Percentiles rank a stretch among this genome's conserved stretches.
Evolutionary conservation across 2,888 invertebrate species (phyloP).

Genomic region (Gymnoscelis rufifasciata): DNA sequence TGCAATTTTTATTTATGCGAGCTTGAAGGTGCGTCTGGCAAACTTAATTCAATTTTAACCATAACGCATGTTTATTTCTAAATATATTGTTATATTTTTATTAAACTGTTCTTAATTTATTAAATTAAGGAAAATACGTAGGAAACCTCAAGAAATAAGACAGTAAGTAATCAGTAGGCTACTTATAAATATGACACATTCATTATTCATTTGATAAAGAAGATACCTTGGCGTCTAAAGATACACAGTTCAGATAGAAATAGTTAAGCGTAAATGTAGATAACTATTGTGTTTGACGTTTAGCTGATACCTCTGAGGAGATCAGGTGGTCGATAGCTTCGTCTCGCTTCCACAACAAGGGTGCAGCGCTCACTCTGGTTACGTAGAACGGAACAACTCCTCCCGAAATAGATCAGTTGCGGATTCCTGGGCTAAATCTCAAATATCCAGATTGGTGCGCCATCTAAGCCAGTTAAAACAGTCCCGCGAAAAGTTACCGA

Average conservation of each 20-base stretch:
- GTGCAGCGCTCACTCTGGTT: slow-evolving; percentile 43
- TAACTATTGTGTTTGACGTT: slow-evolving; percentile 65
- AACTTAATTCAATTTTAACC: too few relatives aligned
- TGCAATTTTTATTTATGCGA: slow-evolving; percentile 1
- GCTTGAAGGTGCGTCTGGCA: neutral
- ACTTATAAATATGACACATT: slow-evolving; percentile 16
- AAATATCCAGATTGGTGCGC: slow-evolving; percentile 82
- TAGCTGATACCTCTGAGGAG: slow-evolving; percentile 39
- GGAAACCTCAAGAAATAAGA: neutral
- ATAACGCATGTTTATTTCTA: neutral
- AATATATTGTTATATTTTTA: slow-evolving; percentile 1
- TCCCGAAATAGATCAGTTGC: slow-evolving; percentile 76
- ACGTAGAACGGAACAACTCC: slow-evolving; percentile 56
- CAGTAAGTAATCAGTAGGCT: slow-evolving; percentile 9
- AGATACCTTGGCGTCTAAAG: slow-evolving; percentile 51
- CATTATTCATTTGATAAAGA: slow-evolving; percentile 18
- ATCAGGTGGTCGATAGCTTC: slow-evolving; percentile 44
- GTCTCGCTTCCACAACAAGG: slow-evolving; percentile 54
- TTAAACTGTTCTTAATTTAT: neutral
- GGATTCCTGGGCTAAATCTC: slow-evolving; percentile 81
- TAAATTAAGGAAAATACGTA: neutral
- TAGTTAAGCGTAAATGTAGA: slow-evolving; percentile 76
- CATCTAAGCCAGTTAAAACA: slow-evolving; percentile 88
- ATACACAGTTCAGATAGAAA: slow-evolving; percentile 67
- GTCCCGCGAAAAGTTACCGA: slow-evolving; percentile 81